Conservation (phyloP, 1,140 invertebrate species). For the Ceratina australensis region DNA sequence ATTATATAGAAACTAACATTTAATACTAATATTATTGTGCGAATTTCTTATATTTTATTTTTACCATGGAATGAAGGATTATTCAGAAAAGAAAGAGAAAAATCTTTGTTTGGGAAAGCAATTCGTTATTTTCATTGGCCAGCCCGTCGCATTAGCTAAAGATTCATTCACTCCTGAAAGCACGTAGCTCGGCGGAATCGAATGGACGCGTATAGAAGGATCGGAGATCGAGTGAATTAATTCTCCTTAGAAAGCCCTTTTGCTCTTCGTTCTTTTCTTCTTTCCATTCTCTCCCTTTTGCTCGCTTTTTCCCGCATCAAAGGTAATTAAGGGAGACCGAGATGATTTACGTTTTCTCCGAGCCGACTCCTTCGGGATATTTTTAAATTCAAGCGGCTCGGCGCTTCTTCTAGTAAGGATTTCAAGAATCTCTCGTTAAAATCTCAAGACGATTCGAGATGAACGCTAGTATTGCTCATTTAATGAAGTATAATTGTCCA, state of each 20-base stretch:
- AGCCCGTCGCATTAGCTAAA: neutral
- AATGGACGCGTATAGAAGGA: slow-evolving; percentile 15
- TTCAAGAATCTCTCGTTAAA: slow-evolving; percentile 51
- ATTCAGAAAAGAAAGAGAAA: no score
- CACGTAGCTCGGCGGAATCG: slow-evolving; percentile 18
- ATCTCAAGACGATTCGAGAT: slow-evolving; percentile 29
- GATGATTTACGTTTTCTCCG: slow-evolving; percentile 13
- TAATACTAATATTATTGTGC: no score
- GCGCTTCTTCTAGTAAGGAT: slow-evolving; percentile 34
- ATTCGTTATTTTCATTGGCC: slow-evolving; percentile 3
- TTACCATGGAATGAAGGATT: neutral
- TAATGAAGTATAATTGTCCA: slow-evolving; percentile 28
- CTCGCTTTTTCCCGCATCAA: slow-evolving; percentile 14
- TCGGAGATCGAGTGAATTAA: slow-evolving; percentile 30
- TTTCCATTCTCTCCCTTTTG: neutral
- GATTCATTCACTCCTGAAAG: slow-evolving; percentile 10
- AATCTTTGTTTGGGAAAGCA: neutral
- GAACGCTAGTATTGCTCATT: slow-evolving; percentile 24
- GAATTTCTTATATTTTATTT: neutral
- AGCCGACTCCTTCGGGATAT: slow-evolving; percentile 28
- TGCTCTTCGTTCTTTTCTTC: neutral
- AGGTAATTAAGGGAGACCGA: slow-evolving; percentile 55
- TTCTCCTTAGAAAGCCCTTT: slow-evolving; percentile 18
- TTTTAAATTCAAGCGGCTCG: slow-evolving; percentile 40
- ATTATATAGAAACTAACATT: no score